Evolutionary conservation across 2,888 invertebrate genomes (phyloP).

Genomic region (Orchesella flavescens): DNA sequence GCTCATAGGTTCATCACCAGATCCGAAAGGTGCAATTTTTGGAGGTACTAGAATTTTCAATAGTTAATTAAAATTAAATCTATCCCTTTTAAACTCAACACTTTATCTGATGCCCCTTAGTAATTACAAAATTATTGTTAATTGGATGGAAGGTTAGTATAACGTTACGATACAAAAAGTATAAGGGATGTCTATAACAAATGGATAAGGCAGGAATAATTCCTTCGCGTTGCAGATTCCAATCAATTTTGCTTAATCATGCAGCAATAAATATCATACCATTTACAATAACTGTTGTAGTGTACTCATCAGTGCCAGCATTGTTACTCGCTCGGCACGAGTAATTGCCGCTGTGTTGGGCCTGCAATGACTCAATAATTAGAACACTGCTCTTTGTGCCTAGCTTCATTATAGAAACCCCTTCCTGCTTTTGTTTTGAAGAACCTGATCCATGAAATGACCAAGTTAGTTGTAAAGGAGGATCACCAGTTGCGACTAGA

Average conservation of each 20-base stretch:
- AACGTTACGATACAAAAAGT: too few relatives aligned
- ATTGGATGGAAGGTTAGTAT: too few relatives aligned
- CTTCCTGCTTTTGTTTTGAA: slow-evolving; percentile 74
- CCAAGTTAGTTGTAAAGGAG: slow-evolving; percentile 73
- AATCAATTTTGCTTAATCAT: not conserved
- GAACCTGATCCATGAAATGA: slow-evolving; percentile 74
- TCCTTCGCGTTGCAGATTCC: not conserved
- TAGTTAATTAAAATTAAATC: too few relatives aligned
- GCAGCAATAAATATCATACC: slow-evolving; percentile 69
- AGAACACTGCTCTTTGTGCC: slow-evolving; percentile 79
- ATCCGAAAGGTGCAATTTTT: slow-evolving; percentile 78
- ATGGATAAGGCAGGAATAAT: too few relatives aligned
- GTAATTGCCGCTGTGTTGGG: slow-evolving; percentile 82
- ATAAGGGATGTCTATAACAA: too few relatives aligned
- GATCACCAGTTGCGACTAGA: slow-evolving; percentile 81
- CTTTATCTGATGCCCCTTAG: too few relatives aligned
- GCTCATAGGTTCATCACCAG: slow-evolving; percentile 83
- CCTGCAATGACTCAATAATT: slow-evolving; percentile 80
- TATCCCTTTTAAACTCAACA: too few relatives aligned
- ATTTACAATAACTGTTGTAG: slow-evolving; percentile 83
- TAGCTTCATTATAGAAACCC: slow-evolving; percentile 72
- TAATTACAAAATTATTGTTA: too few relatives aligned
- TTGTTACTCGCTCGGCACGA: slow-evolving; percentile 83
- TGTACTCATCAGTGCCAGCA: slow-evolving; percentile 82
- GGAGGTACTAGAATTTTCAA: slow-evolving; percentile 75